phyloP scores from a whole-genome alignment of 2,797 vertebrate genomes.

The Channallabes apus region DNA sequence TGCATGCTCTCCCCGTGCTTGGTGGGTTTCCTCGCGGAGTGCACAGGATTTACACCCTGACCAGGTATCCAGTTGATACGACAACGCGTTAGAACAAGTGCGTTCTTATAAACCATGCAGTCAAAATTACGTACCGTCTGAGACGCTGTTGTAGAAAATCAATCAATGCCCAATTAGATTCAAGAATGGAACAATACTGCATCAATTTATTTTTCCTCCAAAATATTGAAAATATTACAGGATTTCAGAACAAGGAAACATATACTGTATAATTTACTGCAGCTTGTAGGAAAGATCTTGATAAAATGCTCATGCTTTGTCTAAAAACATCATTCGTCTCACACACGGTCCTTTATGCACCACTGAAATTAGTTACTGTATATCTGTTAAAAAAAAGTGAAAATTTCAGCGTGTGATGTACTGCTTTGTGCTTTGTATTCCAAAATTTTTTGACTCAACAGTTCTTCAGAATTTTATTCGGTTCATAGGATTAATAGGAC shows the following conservation, averaged over 20 bases:
- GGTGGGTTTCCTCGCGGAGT: too few relatives aligned
- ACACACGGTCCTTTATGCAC: neutral
- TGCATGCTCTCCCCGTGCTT: too few relatives aligned
- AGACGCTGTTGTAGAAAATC: neutral
- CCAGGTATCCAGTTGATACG: neutral
- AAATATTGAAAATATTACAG: neutral
- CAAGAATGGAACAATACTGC: neutral
- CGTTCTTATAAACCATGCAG: neutral
- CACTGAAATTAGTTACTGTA: neutral
- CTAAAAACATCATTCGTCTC: slow-evolving; percentile 5
- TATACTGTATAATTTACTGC: neutral
- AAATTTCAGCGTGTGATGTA: neutral
- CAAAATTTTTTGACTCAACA: neutral
- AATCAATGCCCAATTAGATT: neutral
- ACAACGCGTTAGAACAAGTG: neutral
- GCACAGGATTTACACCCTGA: too few relatives aligned
- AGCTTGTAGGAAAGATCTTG: neutral
- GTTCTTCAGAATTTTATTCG: neutral
- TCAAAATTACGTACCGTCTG: neutral
- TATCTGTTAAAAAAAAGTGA: slow-evolving; percentile 4
- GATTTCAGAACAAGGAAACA: neutral
- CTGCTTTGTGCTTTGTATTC: neutral
- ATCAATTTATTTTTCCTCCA: neutral
- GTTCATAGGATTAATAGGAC: neutral
- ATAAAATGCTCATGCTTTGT: neutral